A percentile compares a stretch with the other conserved stretches of the same genome.
phyloP scores from a whole-genome alignment of 2,113 vertebrate species.

The Hyla sarda region DNA sequence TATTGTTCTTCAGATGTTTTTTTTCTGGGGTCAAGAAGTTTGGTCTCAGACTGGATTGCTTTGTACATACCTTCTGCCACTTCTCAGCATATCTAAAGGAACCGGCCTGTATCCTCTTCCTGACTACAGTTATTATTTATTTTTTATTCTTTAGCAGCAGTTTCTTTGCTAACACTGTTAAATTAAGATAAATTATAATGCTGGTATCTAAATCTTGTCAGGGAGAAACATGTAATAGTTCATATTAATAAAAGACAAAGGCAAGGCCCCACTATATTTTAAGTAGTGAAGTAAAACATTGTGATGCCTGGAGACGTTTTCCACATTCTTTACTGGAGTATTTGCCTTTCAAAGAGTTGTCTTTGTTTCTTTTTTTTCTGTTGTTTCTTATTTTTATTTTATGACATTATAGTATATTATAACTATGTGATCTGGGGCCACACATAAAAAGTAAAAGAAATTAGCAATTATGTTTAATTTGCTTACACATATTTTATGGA shows the following conservation, averaged over 20 bases:
- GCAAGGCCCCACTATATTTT: background rate
- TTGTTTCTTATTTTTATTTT: background rate
- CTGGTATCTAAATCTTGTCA: background rate
- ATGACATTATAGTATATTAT: background rate
- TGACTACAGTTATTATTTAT: slow-evolving; percentile 71
- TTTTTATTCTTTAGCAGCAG: slow-evolving; percentile 60
- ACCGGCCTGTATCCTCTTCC: slow-evolving; percentile 87
- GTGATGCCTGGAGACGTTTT: background rate
- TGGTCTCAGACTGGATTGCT: slow-evolving; percentile 74
- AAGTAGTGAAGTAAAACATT: background rate
- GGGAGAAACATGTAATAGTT: slow-evolving; percentile 2
- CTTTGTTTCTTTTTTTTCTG: background rate
- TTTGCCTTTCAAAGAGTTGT: background rate
- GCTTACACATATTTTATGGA: background rate
- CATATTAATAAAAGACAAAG: background rate
- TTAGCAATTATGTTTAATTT: background rate
- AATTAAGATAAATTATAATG: slow-evolving; percentile 65
- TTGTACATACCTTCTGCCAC: slow-evolving; percentile 71
- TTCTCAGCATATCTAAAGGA: slow-evolving; percentile 83
- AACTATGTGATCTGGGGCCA: background rate
- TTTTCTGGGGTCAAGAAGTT: slow-evolving; percentile 74
- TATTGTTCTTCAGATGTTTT: slow-evolving; percentile 75
- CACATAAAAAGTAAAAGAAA: background rate
- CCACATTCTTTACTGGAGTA: background rate
- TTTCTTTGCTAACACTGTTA: slow-evolving; percentile 60